These are phyloP conservation scores for Xenotilapia flavipinnis DNA, from an alignment of 2,113 vertebrate species.

Conservation along the genomic window DNA sequence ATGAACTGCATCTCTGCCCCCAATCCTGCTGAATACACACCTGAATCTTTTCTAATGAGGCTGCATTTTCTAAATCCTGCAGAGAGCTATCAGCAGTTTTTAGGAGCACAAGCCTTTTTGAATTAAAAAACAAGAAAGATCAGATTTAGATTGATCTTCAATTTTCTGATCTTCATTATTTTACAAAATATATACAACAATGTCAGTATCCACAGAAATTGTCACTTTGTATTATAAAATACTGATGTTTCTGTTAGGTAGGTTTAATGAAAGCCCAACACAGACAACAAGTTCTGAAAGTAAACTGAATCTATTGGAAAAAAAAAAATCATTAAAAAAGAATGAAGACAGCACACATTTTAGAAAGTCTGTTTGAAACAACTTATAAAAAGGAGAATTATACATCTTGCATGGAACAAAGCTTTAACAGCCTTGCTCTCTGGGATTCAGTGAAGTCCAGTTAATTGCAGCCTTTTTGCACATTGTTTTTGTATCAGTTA, in stretches of 20 bases:
- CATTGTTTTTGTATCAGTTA: not conserved
- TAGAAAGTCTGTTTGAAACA: not conserved
- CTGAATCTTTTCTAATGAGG: not conserved
- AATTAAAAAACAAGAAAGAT: not conserved
- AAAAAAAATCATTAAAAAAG: not conserved
- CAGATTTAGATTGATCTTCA: not conserved
- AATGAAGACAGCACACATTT: not conserved
- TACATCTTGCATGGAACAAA: not conserved
- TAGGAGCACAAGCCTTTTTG: not conserved
- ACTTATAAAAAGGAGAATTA: not conserved
- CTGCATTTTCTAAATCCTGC: not conserved
- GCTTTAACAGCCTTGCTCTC: not conserved
- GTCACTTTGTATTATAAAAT: not conserved
- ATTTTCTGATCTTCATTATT: not conserved
- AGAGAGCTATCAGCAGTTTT: not conserved
- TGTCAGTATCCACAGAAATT: not conserved
- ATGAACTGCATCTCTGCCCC: not conserved
- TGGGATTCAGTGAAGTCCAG: not conserved
- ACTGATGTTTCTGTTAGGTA: not conserved
- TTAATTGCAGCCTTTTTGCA: not conserved
- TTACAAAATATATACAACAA: not conserved
- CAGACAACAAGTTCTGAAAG: not conserved
- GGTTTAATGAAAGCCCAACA: not conserved
- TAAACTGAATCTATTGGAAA: not conserved
- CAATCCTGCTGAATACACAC: constrained; percentile 24